Base-by-base conservation (phyloP, 2,113 vertebrate species). In the Planiliza haematocheilus region DNA sequence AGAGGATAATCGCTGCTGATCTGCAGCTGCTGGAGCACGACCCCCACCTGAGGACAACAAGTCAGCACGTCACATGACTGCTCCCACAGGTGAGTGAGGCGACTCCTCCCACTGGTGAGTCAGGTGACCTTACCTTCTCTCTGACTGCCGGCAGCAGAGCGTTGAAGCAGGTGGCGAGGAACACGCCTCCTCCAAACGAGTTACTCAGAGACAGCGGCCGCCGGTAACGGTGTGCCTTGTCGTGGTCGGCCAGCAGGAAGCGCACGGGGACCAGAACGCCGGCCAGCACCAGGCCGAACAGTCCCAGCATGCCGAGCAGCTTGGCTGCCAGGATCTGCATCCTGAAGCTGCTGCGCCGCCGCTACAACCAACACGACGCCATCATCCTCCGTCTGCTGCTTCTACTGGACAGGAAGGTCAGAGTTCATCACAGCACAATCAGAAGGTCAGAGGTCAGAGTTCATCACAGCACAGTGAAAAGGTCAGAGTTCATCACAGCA, bases 141-240 rank as follows among this genome's bases (percentile, higher is more conserved):
- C 97, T 90, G 37, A 98, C 96, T 0, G 95, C 81, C 0, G 97
- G 97, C 73, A 99, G 93, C 58, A 99, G 88, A 1, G 96, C 91
- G 0, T 97, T 98, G 90, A 99, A 99, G 89, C 97, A 97, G 0
- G 96, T 98, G 12, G 96, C 97, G 70, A 99, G 92, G 85, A 99
- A 98, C 16, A 99, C 95, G 0, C 97, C 97, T 0, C 96, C 96
- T 10, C 95, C 96, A 0, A 97, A 97, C 1, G 95, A 91, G 84
- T 96, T 98, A 66, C 95, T 95, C 17, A 98, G 92, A 0, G 94
- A 87, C 8, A 98, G 91, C 0, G 91, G 52, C 30, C 89, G 93
- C 7, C 79, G 76, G 56, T 96, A 96, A 17, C 93, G 85, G 6
- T 89, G 92, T 0, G 94, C 94, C 77, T 96, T 96, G 82, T 96